A percentile compares a stretch with the other conserved stretches of the same genome.
Conservation (phyloP, 2,797 vertebrate species). For the Adelosebastes latens region DNA sequence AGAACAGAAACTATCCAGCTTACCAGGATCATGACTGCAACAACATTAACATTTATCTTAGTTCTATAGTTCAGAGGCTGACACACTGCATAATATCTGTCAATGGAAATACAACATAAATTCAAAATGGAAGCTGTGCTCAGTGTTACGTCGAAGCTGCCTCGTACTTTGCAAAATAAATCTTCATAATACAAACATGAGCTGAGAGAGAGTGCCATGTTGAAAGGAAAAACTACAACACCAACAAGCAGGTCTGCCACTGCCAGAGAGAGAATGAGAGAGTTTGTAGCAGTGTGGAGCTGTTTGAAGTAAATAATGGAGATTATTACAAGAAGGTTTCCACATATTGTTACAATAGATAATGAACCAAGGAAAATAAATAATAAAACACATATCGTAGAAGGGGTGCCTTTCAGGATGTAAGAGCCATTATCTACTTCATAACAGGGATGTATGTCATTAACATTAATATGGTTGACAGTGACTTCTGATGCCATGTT, state of each 20-base stretch:
- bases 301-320: slow-evolving; percentile 28
- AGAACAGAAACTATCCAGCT: slow-evolving; percentile 84
- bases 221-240: neutral
- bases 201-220: slow-evolving; percentile 46
- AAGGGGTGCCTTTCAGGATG: neutral
- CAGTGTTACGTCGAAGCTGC: slow-evolving; percentile 74
- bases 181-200: slow-evolving; percentile 76
- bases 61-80: slow-evolving; percentile 84
- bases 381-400: neutral
- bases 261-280: slow-evolving; percentile 14
- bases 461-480: neutral
- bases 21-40: slow-evolving; percentile 77
- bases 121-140: slow-evolving; percentile 80
- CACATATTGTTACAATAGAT: neutral
- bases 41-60: neutral
- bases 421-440: neutral
- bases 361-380: neutral
- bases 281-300: slow-evolving; percentile 32
- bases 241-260: slow-evolving; percentile 12
- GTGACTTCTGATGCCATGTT: neutral
- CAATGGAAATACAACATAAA: slow-evolving; percentile 79
- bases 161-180: slow-evolving; percentile 74
- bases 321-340: slow-evolving; percentile 19
- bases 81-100: slow-evolving; percentile 82
- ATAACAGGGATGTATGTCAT: slow-evolving; percentile 31